Base-by-base conservation (phyloP, 2,113 vertebrate species). In the Pholis gunnellus region DNA sequence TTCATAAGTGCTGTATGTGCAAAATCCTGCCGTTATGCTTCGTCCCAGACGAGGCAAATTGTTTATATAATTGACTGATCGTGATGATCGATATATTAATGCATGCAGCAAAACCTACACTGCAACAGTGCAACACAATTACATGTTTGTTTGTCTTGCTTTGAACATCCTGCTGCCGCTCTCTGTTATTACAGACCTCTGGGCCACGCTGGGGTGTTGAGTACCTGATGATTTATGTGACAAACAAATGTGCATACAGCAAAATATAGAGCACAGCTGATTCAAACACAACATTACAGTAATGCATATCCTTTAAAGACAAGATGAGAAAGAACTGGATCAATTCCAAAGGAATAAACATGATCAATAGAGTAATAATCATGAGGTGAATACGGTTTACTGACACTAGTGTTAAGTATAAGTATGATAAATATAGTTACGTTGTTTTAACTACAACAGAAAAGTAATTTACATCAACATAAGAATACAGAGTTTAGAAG, bases 1-100 rank as follows among this genome's bases (percentile, higher is more conserved):
- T 73, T 84, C 73, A 67, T 88, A 78, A 78, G 5, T 9, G 78
- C 44, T 67, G 50, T 38, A 4, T 52, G 56, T 48, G 15, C 31
- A 20, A 0, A 34, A 54, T 22, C 22, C 9, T 4, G 50, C 20
- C 22, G 22, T 17, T 4, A n/a, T 22, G 27, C 15, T 42, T 17
- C 1, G n/a, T 36, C 56, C n/a, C 71, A 9, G 40, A 67, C 22
- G 27, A 46, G 65, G 6, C 5, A 34, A 54, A 29, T 15, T 9
- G 17, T 54, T 46, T 59, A 25, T 65, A 34, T 14, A 6, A 27
- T 11, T 61, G 25, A 60, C 7, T 40, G 31, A 27, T 48, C 1
- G 14, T 3, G 14, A 44, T 59, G 17, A 20, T 44, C 7, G 11
- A 11, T 20, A 11, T 59, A 31, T 2, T 7, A 38, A 38, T 71